Percentiles rank a stretch among this genome's conserved stretches.
Conservation (phyloP, 2,888 invertebrate species). For the Hirtodrosophila duncani region DNA sequence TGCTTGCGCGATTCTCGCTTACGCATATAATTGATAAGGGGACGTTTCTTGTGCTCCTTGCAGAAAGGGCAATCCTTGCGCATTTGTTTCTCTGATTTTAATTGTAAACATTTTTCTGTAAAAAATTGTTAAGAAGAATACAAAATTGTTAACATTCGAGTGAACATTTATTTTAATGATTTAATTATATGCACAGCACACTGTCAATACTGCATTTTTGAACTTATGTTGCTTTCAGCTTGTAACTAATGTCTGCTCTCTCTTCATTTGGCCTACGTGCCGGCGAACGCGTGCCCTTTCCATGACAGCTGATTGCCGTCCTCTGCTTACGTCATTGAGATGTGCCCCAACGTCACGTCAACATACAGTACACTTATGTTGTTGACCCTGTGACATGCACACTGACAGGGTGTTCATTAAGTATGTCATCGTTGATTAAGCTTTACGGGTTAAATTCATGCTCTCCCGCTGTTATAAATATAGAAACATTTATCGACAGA, state of each 20-base stretch:
- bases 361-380: no score
- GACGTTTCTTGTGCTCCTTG: constrained; percentile 80
- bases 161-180: background rate
- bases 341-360: constrained; percentile 40
- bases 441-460: no score
- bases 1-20: constrained; percentile 79
- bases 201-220: no score
- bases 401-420: constrained; percentile 32
- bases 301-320: constrained; percentile 18
- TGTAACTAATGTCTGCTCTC: no score
- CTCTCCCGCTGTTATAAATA: no score
- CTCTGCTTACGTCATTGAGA: constrained; percentile 17
- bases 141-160: constrained; percentile 11
- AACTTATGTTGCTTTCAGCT: no score
- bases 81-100: constrained; percentile 71
- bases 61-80: constrained; percentile 80
- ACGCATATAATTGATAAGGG: constrained; percentile 79
- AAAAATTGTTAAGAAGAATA: constrained; percentile 1
- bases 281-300: constrained; percentile 15
- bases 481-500: no score
- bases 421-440: constrained; percentile 26
- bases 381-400: constrained; percentile 47
- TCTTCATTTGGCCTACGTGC: constrained; percentile 45
- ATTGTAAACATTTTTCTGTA: constrained; percentile 58
- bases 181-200: no score